Conservation (phyloP, 53 echinoderm and acorn worm species). For the Astropecten irregularis region DNA sequence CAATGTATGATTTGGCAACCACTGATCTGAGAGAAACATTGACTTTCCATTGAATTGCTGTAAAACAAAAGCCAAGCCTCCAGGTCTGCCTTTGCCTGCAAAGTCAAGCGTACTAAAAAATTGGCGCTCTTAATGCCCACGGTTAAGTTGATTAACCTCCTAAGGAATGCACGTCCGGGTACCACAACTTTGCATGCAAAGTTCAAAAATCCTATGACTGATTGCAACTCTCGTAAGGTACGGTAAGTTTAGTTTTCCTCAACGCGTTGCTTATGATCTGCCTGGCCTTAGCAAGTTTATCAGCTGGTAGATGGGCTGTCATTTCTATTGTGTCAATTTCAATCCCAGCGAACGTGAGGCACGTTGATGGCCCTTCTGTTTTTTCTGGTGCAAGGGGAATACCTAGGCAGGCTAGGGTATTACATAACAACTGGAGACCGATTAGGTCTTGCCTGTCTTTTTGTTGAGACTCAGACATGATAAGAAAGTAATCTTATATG, state of each 20-base stretch:
- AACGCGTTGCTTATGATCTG: neutral
- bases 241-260: neutral
- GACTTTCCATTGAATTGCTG: constrained; percentile 2
- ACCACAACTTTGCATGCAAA: constrained; percentile 11
- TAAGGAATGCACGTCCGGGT: neutral
- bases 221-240: neutral
- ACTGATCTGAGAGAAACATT: neutral
- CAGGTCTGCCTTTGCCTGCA: neutral
- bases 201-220: neutral
- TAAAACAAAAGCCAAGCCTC: neutral
- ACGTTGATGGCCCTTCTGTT: constrained; percentile 2
- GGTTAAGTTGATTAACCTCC: constrained; percentile 1
- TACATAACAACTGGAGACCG: constrained; percentile 1
- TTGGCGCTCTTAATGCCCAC: neutral
- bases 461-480: neutral
- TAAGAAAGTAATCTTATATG: neutral
- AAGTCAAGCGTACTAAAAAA: neutral
- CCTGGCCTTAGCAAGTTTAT: neutral
- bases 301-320: neutral
- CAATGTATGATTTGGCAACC: neutral
- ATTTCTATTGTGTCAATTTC: neutral
- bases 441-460: neutral
- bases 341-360: constrained; percentile 4
- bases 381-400: constrained; percentile 8
- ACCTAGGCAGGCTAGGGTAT: neutral